Base-by-base conservation (phyloP, 2,888 invertebrate genomes). In the Ischnura elegans region DNA sequence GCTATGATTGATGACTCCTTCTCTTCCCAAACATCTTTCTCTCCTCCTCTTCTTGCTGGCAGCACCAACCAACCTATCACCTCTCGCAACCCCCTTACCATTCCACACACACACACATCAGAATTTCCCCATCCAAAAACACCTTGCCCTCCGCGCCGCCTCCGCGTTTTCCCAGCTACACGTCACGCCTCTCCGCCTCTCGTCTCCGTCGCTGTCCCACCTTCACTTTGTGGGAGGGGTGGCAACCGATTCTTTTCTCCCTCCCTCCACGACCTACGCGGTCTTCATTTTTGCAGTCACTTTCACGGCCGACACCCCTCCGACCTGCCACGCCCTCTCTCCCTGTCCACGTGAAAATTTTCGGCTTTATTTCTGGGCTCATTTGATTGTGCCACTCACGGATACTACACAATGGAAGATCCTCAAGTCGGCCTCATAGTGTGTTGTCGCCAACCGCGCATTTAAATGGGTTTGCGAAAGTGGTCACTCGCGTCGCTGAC, bases 1-100 rank as follows among this genome's bases (percentile, higher is more conserved):
- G 76, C 76, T 76, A 76, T 76, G 76, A 76, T 76, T 76, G 76
- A 76, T 76, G 76, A 76, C 76, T 76, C 76, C 76, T 76, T 36
- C 36, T 19, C 21, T 1, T 16, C 29, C 29, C 36, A 10, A 76
- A 21, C 86, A 45, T 45, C 86, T 19, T n/a, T 13, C 43, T 19
- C 45, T 19, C 86, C 45, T 10, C 3, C 43, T 16, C 43, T 6
- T 19, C 86, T n/a, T 13, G 8, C 51, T 51, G 16, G 25, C 2
- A 29, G 6, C 16, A 16, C 42, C 85, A 5, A 5, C 85, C 36
- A 10, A 42, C 36, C 36, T 45, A 13, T 43, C 42, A 36, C 76
- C 76, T 76, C 10, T 45, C 86, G 43, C 25, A n/a, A n/a, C 6
- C 86, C 86, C 25, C 85, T 25, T 36, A 16, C 42, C 45, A 29